phyloP scores from a whole-genome alignment of 1,140 invertebrate genomes.

The Aphis craccivora region DNA sequence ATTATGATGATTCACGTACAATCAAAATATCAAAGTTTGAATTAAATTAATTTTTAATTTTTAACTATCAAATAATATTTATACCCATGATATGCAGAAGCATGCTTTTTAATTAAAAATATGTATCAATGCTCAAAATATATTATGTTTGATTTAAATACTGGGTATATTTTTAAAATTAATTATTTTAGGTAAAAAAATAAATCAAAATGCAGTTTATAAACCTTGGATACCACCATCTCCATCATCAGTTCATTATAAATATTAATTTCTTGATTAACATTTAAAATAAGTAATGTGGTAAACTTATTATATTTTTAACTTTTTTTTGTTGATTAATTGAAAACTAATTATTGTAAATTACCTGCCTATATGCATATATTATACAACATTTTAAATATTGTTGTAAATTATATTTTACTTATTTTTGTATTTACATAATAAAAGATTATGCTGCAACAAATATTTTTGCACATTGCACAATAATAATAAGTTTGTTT shows the following conservation, averaged over 20 bases:
- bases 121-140: too few relatives aligned
- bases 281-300: background rate
- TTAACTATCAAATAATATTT: too few relatives aligned
- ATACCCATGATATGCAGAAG: too few relatives aligned
- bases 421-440: background rate
- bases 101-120: too few relatives aligned
- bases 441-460: background rate
- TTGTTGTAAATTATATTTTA: background rate
- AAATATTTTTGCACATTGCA: background rate
- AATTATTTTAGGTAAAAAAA: background rate
- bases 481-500: background rate
- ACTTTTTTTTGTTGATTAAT: background rate
- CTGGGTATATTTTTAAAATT: background rate
- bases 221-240: conserved; percentile 30
- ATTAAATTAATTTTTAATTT: too few relatives aligned
- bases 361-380: background rate
- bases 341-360: background rate
- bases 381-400: background rate
- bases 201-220: background rate
- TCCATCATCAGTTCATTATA: background rate
- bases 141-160: background rate
- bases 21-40: too few relatives aligned
- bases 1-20: too few relatives aligned
- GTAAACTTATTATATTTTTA: background rate
- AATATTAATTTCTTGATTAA: background rate